A percentile compares a stretch with the other conserved stretches of the same genome.
Evolutionary conservation across 2,113 vertebrate genomes (phyloP).

Genomic region (Dromas ardeola): DNA sequence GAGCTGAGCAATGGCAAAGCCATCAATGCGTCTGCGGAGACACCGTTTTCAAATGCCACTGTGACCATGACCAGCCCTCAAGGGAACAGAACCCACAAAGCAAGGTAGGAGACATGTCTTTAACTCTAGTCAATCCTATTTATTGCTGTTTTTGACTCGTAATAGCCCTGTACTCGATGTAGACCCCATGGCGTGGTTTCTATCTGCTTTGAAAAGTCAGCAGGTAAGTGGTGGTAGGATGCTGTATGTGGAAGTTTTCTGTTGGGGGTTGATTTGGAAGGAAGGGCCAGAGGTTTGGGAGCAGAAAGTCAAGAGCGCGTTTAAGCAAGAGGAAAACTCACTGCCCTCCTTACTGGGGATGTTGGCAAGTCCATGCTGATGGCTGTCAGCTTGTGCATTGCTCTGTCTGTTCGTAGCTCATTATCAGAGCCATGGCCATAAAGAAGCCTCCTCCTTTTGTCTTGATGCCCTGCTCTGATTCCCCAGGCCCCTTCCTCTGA

Average conservation of each 20-base stretch:
- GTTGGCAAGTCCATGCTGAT: neutral
- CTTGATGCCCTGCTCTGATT: neutral
- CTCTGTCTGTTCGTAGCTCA: neutral
- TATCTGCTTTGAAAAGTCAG: neutral
- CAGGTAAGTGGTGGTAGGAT: constrained; percentile 53
- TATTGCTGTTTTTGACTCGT: neutral
- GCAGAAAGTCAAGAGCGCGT: neutral
- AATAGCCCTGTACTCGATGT: neutral
- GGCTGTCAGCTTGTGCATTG: neutral
- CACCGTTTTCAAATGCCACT: constrained; percentile 76
- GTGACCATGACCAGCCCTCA: constrained; percentile 66
- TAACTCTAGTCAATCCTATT: neutral
- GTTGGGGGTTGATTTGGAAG: neutral
- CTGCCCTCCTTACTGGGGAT: neutral
- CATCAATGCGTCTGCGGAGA: constrained; percentile 82
- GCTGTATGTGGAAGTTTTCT: neutral
- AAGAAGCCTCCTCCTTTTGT: neutral
- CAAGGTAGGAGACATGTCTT: constrained; percentile 78
- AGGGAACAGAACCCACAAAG: constrained; percentile 86
- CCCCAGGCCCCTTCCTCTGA: neutral
- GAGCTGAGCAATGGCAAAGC: constrained; percentile 80
- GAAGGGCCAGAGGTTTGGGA: neutral
- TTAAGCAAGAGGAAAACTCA: neutral
- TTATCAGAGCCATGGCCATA: neutral
- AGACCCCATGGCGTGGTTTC: neutral